A percentile compares a stretch with the other conserved stretches of the same genome.
Evolutionary conservation across 1,140 invertebrate species (phyloP).

Genomic region (Aethina tumida): DNA sequence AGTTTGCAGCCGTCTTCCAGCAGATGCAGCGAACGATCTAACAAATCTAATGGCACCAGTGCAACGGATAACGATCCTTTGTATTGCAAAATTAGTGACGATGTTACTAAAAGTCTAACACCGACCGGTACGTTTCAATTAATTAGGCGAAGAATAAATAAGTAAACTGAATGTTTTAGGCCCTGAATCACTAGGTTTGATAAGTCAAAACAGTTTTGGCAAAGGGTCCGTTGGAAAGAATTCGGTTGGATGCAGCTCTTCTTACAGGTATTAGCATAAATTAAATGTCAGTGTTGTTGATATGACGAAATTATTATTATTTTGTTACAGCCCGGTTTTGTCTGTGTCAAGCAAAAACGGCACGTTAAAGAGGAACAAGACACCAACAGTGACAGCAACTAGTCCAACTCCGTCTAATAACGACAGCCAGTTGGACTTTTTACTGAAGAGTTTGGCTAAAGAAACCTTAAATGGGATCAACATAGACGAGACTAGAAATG

Average conservation of each 20-base stretch:
- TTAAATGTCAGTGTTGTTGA: conserved; percentile 7
- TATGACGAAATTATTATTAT: conserved; percentile 1
- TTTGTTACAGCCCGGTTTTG: conserved; percentile 24
- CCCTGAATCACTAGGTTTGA: conserved; percentile 22
- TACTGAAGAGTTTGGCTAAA: conserved; percentile 52
- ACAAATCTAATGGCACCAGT: conserved; percentile 21
- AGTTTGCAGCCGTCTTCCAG: conserved; percentile 23
- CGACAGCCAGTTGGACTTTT: conserved; percentile 48
- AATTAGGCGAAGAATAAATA: neutral
- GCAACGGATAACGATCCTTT: conserved; percentile 27
- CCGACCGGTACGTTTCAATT: too few species aligned
- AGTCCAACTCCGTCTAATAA: conserved; percentile 29
- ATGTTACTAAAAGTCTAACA: conserved; percentile 26
- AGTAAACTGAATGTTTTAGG: conserved; percentile 13
- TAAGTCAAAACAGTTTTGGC: conserved; percentile 24
- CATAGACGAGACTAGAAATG: conserved; percentile 29
- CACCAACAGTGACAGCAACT: conserved; percentile 9
- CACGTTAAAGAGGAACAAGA: conserved; percentile 25
- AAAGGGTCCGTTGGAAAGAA: conserved; percentile 25
- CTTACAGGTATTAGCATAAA: conserved; percentile 23
- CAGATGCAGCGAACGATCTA: conserved; percentile 28
- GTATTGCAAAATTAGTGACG: conserved; percentile 31
- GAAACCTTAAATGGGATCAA: conserved; percentile 36
- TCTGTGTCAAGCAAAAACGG: conserved; percentile 25
- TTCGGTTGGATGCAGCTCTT: conserved; percentile 24